phyloP scores from a whole-genome alignment of 2,113 vertebrate species.

The Mormoops blainvillei region DNA sequence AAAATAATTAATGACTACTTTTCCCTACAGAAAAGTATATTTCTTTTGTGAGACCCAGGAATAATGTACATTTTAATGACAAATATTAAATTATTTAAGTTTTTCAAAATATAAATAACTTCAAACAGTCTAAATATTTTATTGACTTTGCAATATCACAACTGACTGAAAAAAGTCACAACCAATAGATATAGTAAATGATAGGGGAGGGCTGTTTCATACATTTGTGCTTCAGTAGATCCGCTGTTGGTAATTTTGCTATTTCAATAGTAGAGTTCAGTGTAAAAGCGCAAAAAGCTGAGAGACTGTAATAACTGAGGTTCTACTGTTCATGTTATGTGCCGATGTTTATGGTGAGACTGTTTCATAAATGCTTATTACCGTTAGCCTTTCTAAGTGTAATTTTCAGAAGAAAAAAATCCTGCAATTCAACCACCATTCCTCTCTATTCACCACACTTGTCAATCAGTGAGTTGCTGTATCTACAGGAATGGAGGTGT shows the following conservation, averaged over 20 bases:
- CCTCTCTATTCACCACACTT: slow-evolving; percentile 99
- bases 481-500: slow-evolving; percentile 99
- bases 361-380: slow-evolving; percentile 99
- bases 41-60: slow-evolving; percentile 30
- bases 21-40: slow-evolving; percentile 51
- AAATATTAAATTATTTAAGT: slow-evolving; percentile 61
- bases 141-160: slow-evolving; percentile 61
- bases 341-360: slow-evolving; percentile 94
- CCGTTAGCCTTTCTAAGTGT: slow-evolving; percentile 96
- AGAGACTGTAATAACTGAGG: slow-evolving; percentile 83
- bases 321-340: slow-evolving; percentile 89
- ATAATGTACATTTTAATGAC: slow-evolving; percentile 50
- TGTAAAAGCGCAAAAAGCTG: slow-evolving; percentile 83
- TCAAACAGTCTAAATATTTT: slow-evolving; percentile 73
- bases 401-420: slow-evolving; percentile 91
- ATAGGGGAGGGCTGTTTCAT: slow-evolving; percentile 67
- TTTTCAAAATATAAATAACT: slow-evolving; percentile 66
- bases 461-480: slow-evolving; percentile 98
- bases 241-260: slow-evolving; percentile 77
- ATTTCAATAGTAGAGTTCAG: slow-evolving; percentile 82
- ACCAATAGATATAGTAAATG: slow-evolving; percentile 65
- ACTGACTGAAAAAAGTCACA: slow-evolving; percentile 69
- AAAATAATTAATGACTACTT: slow-evolving; percentile 74
- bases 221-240: slow-evolving; percentile 75
- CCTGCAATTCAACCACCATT: slow-evolving; percentile 99